Conservation (phyloP, 64 coral and sea anemone species). For the Stylophora pistillata region DNA sequence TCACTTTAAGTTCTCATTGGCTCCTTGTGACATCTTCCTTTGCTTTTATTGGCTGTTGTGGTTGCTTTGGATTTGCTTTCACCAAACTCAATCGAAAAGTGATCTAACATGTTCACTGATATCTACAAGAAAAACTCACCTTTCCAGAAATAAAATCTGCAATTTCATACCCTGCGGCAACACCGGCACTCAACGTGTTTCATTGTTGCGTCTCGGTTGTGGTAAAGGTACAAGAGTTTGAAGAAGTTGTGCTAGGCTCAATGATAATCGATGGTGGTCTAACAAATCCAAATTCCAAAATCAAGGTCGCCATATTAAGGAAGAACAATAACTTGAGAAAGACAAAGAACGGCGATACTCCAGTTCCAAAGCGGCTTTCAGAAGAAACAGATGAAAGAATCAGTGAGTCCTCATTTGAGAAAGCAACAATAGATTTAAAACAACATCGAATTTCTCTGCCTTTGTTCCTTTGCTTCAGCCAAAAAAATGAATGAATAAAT, state of each 20-base stretch:
- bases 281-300: constrained; percentile 70
- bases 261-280: constrained; percentile 62
- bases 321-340: constrained; percentile 72
- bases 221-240: constrained; percentile 31
- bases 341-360: constrained; percentile 74
- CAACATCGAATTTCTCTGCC: too few relatives aligned
- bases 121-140: constrained; percentile 20
- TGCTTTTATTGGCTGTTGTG: too few relatives aligned
- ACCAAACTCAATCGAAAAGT: too few relatives aligned
- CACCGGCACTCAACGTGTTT: background rate
- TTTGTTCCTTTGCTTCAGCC: too few relatives aligned
- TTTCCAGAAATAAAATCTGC: constrained; percentile 80
- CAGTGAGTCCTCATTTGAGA: too few relatives aligned
- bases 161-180: background rate
- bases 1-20: background rate
- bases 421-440: too few relatives aligned
- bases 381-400: background rate
- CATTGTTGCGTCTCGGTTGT: constrained; percentile 9
- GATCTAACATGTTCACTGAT: too few relatives aligned
- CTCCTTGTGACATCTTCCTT: too few relatives aligned
- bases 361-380: constrained; percentile 79
- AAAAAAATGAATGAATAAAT: too few relatives aligned
- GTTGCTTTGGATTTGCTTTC: too few relatives aligned
- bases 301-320: constrained; percentile 64
- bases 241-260: background rate